Evolutionary conservation across 2,888 invertebrate genomes (phyloP), one percentile per base, ranked within the genome.

Genomic region (Ischnus inquisitorius): DNA sequence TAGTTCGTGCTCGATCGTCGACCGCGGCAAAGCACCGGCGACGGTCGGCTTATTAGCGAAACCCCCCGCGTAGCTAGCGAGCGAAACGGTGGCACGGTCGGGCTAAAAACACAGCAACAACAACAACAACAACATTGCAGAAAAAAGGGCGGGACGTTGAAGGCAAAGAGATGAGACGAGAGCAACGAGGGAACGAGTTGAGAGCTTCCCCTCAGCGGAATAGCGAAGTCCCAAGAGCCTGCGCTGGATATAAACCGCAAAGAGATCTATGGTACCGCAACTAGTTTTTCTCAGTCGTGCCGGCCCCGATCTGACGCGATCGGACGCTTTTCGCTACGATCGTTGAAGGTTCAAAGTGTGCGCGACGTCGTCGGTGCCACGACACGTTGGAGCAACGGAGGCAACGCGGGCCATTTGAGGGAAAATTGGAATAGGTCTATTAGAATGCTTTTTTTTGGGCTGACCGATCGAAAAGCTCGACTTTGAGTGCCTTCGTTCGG

Each of bases 181-280:
- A 79, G 43, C 82, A 69, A 79, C 25, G 19, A 65, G 75, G 71
- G 68, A 82, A 80, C 57, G 34, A 67, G 64, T 19, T 16, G 41
- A 57, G 25, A n/a, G n/a, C n/a, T 46, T 41, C 60, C 54, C 67
- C 72, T 81, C 60, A 28, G 79, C 28, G 22, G 68, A 69, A 71
- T 69, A 19, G 62, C 12, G 34, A 39, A 67, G 60, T 48, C 51
- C 69, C 60, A 28, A 51, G 77, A 60, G 57, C 14, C 34, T 16
- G 34, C 60, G 62, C 46, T 34, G 60, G 54, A 54, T 71, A 39
- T 10, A 41, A 48, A 16, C 64, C 41, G 84, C 85, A 85, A 87
- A 85, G 82, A 89, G 90, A 91, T 91, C 91, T 90, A 89, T 90
- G 88, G 88, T 84, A 85, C 90, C 91, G 92, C 91, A 89, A 92